Conservation (phyloP, 1,140 invertebrate species). For the Drosophila elegans region DNA sequence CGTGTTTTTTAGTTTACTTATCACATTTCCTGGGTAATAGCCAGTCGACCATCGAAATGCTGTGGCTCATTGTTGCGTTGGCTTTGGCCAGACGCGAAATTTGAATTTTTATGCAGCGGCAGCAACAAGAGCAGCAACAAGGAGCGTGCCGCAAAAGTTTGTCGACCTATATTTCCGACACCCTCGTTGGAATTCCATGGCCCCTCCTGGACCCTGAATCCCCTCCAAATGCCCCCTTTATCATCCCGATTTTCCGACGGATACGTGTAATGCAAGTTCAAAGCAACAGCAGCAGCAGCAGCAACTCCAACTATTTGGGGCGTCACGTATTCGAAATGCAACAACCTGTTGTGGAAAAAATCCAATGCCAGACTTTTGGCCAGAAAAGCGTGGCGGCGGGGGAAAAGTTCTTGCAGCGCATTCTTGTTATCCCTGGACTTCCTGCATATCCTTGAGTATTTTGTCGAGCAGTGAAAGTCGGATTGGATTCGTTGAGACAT, state of each 20-base stretch:
- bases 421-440: slow-evolving; percentile 31
- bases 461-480: slow-evolving; percentile 45
- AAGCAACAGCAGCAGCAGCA: slow-evolving; percentile 52
- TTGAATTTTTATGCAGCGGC: slow-evolving; percentile 78
- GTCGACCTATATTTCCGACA: slow-evolving; percentile 74
- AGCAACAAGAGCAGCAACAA: slow-evolving; percentile 47
- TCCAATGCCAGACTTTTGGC: slow-evolving; percentile 40
- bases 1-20: too few relatives aligned
- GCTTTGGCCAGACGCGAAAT: slow-evolving; percentile 67
- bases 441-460: slow-evolving; percentile 28
- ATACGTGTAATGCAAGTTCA: slow-evolving; percentile 82
- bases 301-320: slow-evolving; percentile 70
- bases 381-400: slow-evolving; percentile 3
- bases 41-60: slow-evolving; percentile 3
- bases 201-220: slow-evolving; percentile 3
- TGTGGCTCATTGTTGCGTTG: slow-evolving; percentile 24
- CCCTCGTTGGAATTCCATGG: slow-evolving; percentile 12
- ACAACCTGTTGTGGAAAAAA: slow-evolving; percentile 76
- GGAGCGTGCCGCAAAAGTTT: slow-evolving; percentile 77
- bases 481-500: background rate
- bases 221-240: background rate
- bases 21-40: slow-evolving; percentile 2
- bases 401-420: slow-evolving; percentile 22
- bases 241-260: slow-evolving; percentile 23
- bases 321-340: slow-evolving; percentile 79